phyloP scores from a whole-genome alignment of 2,888 invertebrate species.

The Perdita meconis region DNA sequence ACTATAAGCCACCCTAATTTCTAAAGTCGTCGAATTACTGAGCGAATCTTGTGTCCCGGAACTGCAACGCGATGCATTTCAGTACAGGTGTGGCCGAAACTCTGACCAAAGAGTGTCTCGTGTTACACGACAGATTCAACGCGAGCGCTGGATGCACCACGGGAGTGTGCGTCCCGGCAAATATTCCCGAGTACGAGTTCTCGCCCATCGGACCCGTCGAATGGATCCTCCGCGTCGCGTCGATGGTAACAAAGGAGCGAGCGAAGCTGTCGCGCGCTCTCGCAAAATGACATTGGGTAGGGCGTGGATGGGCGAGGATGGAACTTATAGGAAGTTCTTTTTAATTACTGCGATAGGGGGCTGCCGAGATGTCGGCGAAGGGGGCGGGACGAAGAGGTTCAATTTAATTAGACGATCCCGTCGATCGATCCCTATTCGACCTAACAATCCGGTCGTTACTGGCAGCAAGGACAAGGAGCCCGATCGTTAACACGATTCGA shows the following conservation, averaged over 20 bases:
- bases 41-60: no score
- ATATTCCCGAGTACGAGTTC: constrained; percentile 1
- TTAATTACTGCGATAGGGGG: constrained; percentile 72
- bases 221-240: constrained; percentile 5
- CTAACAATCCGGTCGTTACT: constrained; percentile 67
- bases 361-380: constrained; percentile 47
- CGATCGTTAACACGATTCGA: constrained; percentile 73
- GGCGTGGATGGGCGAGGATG: constrained; percentile 49
- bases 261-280: constrained; percentile 24
- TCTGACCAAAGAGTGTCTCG: constrained; percentile 18
- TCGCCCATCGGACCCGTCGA: constrained; percentile 17
- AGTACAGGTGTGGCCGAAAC: constrained; percentile 16
- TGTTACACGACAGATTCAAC: constrained; percentile 21
- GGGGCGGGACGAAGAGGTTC: constrained; percentile 47
- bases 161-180: not conserved
- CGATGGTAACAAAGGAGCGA: constrained; percentile 31
- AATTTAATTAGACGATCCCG: constrained; percentile 74
- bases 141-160: not conserved
- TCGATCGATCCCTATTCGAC: constrained; percentile 67
- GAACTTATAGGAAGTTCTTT: constrained; percentile 74
- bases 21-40: not conserved
- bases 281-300: constrained; percentile 52
- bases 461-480: constrained; percentile 60
- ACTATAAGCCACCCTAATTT: not conserved
- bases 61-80: constrained; percentile 28